Evolutionary conservation across 2,113 vertebrate species (phyloP).

Genomic region (Apaloderma vittatum): DNA sequence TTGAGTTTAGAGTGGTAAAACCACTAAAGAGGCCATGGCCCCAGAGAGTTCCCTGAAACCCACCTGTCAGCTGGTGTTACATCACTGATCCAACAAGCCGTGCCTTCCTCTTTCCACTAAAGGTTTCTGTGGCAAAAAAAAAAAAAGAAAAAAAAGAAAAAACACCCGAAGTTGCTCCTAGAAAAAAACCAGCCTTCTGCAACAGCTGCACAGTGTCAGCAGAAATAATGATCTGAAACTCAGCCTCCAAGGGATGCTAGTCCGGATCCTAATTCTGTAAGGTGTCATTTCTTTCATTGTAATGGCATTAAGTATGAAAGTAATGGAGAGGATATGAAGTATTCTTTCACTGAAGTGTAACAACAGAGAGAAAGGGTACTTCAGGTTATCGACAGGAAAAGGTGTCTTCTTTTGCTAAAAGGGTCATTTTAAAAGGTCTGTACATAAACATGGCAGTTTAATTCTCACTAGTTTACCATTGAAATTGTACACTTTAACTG

Average conservation of each 20-base stretch:
- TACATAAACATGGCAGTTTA: not conserved
- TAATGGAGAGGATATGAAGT: constrained; percentile 67
- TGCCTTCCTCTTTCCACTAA: constrained; percentile 75
- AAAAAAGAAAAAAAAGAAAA: not conserved
- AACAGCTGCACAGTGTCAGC: constrained; percentile 86
- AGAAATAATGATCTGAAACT: constrained; percentile 84
- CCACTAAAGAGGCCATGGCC: constrained; percentile 86
- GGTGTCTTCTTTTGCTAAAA: not conserved
- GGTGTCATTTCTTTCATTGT: constrained; percentile 74
- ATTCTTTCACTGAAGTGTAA: constrained; percentile 29
- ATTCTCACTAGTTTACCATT: not conserved
- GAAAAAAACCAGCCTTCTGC: constrained; percentile 46
- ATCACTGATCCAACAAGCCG: constrained; percentile 85
- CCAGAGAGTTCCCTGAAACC: constrained; percentile 92
- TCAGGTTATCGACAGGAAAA: constrained; percentile 11
- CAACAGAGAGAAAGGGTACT: constrained; percentile 1
- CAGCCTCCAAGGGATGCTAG: constrained; percentile 73
- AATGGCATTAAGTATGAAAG: constrained; percentile 48
- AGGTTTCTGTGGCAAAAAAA: constrained; percentile 75
- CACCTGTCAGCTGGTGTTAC: constrained; percentile 95
- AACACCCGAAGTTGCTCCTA: constrained; percentile 63
- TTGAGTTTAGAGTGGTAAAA: constrained; percentile 87
- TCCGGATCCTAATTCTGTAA: constrained; percentile 59
- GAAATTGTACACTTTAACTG: not conserved
- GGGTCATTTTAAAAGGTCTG: not conserved